Base-by-base conservation (phyloP, 2,888 invertebrate genomes). In the Nebria brevicollis region DNA sequence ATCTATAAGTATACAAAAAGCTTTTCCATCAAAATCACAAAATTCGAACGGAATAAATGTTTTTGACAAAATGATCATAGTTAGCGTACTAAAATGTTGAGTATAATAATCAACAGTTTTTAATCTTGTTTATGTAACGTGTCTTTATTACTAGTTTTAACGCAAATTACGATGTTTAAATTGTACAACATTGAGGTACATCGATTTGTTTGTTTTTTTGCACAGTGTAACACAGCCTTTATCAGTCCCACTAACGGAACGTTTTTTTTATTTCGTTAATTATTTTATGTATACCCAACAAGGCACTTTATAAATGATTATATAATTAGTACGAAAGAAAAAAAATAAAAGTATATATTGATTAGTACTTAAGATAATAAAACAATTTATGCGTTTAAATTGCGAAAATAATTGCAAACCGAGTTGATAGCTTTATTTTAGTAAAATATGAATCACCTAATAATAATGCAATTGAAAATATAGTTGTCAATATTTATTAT, bases 291-390 rank as follows among this genome's bases (percentile, higher is more conserved):
- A 77, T 15, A 76, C 68, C 11, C 68, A 25, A 76, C 66, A 76
- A 78, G 78, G 78, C 78, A 78, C 78, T 78, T 78, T 41, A 78
- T 13, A 73, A 73, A 77, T 68, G 13, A 66, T 54, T 54, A 54
- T 54, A 70, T 25, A 15, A 25, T 70, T 70, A 70, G 34, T 25
- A 26, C 70, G 15, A 26, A 26, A 26, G 11, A 11, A 25, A 70
- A 70, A 73, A 20, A 73, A 13, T 54, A 54, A 54, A 54, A 54
- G 54, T 54, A 25, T 66, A 25, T 70, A 70, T 70, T 34, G 70
- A 70, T 25, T 68, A 34, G 34, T 66, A 54, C 54, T 54, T 43
- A 43, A 8, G 43, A 43, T 43, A 8, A 43, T 43, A 43, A 20
- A 20, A 20, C 20, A 20, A 20, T 20, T 20, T 20, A 20, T 20